Base-by-base conservation (phyloP, 1,140 invertebrate species). In the Ips typographus region DNA sequence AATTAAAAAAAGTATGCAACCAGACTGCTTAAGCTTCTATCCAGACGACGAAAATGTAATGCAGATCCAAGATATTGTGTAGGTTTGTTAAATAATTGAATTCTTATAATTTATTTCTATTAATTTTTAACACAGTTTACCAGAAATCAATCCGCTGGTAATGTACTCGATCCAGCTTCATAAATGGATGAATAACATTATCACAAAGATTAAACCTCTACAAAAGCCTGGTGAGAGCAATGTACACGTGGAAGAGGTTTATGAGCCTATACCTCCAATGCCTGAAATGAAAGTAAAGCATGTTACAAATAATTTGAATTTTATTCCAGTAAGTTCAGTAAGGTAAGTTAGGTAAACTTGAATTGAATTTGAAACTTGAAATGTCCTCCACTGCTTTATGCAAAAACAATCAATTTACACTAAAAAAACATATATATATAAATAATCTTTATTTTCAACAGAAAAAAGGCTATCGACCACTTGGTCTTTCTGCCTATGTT, bases 1-100 rank as follows among this genome's bases (percentile, higher is more conserved):
- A 62, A 78, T 79, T 38, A 74, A 77, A 72, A 72, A 61, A 38
- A 73, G 77, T 4, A 79, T 79, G 77, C 72, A 77, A 53, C 74
- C 72, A 65, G 74, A 74, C 66, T 78, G 73, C 62, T 71, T 78
- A 39, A 67, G 68, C 7, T 71, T 75, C 63, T 77, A 74, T 40
- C 71, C 74, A 55, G 64, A 71, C 59, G 72, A 73, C 63, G 71
- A 76, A 38, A 56, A 68, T 52, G 41, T 39, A 6, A 51, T 58
- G 47, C 58, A 70, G 57, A 56, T 65, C 8, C 65, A 76, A 67
- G 68, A 72, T 55, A 56, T 73, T 47, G n/a, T 56, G 73, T 74
- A 67, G 72, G 39, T 65, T 37, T 44, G 39, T 41, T 4, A 68
- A 61, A 2, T 1, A 60, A 55, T 42, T 42, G 40, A 59, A n/a